Conservation (phyloP, 2,797 vertebrate species). For the Sylvia borin region DNA sequence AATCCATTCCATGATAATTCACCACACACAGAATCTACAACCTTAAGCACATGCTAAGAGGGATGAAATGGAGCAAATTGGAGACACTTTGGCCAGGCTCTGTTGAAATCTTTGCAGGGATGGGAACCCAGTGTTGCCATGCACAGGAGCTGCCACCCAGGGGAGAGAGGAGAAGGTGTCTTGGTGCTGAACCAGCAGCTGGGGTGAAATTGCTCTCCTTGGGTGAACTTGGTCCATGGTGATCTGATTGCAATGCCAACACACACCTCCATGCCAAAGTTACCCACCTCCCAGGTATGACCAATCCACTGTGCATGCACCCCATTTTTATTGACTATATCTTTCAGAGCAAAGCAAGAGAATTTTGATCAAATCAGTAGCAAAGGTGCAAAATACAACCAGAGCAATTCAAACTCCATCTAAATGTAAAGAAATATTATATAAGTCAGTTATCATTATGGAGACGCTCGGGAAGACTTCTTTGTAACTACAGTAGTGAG, state of each 20-base stretch:
- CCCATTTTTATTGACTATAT: background rate
- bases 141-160: background rate
- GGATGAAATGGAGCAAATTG: background rate
- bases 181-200: background rate
- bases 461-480: background rate
- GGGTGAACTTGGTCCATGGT: background rate
- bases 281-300: background rate
- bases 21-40: background rate
- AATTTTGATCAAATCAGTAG: background rate
- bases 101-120: background rate
- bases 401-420: background rate
- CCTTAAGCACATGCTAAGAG: background rate
- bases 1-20: background rate
- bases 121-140: background rate
- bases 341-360: background rate
- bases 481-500: background rate
- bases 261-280: background rate
- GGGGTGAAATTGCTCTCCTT: background rate
- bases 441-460: background rate
- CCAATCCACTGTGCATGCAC: too few species aligned
- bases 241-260: background rate
- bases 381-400: background rate
- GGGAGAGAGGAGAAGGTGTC: background rate
- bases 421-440: background rate
- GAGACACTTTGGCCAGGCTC: background rate